Evolutionary conservation across 1,140 invertebrate species (phyloP).

Genomic region (Hyposmocoma kahamanoa): DNA sequence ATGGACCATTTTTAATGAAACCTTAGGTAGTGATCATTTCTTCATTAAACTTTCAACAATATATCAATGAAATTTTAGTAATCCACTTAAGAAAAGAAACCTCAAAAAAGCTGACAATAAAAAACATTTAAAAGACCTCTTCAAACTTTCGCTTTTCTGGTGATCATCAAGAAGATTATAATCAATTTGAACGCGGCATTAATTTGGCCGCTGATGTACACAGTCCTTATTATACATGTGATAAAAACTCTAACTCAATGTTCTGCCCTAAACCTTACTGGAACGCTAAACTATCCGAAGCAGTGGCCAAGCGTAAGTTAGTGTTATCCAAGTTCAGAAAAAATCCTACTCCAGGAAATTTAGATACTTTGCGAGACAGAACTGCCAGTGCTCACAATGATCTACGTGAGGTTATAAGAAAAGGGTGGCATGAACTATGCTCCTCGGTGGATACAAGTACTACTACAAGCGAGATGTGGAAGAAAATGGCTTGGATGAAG

Average conservation of each 20-base stretch:
- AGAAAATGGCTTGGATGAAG: not conserved
- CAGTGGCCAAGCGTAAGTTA: conserved; percentile 9
- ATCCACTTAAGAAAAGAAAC: not conserved
- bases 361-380: not conserved
- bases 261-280: conserved; percentile 15
- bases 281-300: conserved; percentile 3
- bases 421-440: conserved; percentile 16
- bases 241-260: not conserved
- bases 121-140: not conserved
- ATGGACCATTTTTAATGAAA: conserved; percentile 4
- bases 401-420: conserved; percentile 8
- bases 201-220: conserved; percentile 10
- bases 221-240: conserved; percentile 13
- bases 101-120: not conserved
- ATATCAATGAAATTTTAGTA: too few species aligned
- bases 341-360: conserved; percentile 20
- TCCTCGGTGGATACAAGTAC: not conserved
- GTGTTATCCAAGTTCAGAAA: conserved; percentile 9
- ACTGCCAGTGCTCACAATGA: not conserved
- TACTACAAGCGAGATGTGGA: not conserved
- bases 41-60: conserved; percentile 8
- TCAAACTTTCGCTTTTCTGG: not conserved
- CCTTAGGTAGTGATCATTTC: conserved; percentile 8
- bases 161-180: not conserved
- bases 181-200: conserved; percentile 5